Evolutionary conservation across 1,140 invertebrate species (phyloP).

Genomic region (Drosophila athabasca): DNA sequence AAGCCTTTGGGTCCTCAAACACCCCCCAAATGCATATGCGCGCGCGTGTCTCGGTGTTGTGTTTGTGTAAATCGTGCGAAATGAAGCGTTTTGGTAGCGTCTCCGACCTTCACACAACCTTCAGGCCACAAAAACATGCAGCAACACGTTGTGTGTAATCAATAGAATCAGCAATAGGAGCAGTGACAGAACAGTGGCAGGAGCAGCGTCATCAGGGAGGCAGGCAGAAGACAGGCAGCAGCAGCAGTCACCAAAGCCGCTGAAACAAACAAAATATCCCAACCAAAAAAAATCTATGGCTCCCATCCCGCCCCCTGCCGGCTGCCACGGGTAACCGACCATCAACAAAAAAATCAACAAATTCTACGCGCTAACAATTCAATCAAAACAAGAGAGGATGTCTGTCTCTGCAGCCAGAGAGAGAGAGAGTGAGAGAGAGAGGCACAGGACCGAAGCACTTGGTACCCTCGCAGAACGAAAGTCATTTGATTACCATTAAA

Average conservation of each 20-base stretch:
- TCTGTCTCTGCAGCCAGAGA: too few relatives aligned
- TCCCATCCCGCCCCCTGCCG: conserved; percentile 25
- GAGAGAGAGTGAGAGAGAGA: too few relatives aligned
- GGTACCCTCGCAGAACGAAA: too few relatives aligned
- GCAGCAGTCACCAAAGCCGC: conserved; percentile 17
- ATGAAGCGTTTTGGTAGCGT: conserved; percentile 26
- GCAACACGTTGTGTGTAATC: conserved; percentile 76
- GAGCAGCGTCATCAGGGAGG: too few relatives aligned
- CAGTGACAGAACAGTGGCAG: conserved; percentile 17
- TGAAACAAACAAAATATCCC: conserved; percentile 51
- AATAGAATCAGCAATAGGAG: conserved; percentile 54
- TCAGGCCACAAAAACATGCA: conserved; percentile 51
- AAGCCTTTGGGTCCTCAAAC: too few relatives aligned
- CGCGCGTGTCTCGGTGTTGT: conserved; percentile 21
- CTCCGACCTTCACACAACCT: conserved; percentile 81
- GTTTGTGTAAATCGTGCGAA: conserved; percentile 12
- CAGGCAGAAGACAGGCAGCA: too few relatives aligned
- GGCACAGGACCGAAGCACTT: too few relatives aligned
- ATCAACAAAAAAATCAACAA: conserved; percentile 65
- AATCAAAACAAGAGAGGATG: too few relatives aligned
- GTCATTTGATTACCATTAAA: too few relatives aligned
- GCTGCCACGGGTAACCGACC: conserved; percentile 64
- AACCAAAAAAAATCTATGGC: conserved; percentile 7
- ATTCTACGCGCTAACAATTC: conserved; percentile 54
- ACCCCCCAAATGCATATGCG: background rate